phyloP scores from a whole-genome alignment of 2,113 vertebrate species.

The Cebus imitator region DNA sequence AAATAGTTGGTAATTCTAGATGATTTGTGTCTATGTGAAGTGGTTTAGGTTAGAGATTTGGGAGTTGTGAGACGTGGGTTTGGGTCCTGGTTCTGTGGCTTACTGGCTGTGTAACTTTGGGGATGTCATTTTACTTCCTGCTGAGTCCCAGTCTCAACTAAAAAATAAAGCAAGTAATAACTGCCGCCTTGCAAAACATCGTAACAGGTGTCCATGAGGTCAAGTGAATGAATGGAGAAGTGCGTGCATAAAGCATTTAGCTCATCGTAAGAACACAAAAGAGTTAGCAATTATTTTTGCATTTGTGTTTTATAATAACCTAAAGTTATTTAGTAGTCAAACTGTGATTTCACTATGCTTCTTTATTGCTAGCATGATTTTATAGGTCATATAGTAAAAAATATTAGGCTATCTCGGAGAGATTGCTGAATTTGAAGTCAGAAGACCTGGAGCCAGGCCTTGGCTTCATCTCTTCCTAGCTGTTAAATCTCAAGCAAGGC shows the following conservation, averaged over 20 bases:
- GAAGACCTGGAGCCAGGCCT: background rate
- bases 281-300: background rate
- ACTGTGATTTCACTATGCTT: background rate
- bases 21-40: background rate
- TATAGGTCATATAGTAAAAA: background rate
- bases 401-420: background rate
- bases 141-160: background rate
- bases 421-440: background rate
- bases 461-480: background rate
- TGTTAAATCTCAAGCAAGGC: background rate
- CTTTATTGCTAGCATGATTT: background rate
- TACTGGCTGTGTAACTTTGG: background rate
- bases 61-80: background rate
- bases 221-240: background rate
- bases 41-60: background rate
- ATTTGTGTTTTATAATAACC: slow-evolving; percentile 19
- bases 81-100: background rate
- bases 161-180: background rate
- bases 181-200: background rate
- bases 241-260: background rate
- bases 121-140: background rate
- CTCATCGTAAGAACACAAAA: background rate
- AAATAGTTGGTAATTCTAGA: background rate
- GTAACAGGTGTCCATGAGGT: background rate
- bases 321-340: background rate